Conservation (phyloP, 2,113 vertebrate genomes). For the Lampris megalopsis region DNA sequence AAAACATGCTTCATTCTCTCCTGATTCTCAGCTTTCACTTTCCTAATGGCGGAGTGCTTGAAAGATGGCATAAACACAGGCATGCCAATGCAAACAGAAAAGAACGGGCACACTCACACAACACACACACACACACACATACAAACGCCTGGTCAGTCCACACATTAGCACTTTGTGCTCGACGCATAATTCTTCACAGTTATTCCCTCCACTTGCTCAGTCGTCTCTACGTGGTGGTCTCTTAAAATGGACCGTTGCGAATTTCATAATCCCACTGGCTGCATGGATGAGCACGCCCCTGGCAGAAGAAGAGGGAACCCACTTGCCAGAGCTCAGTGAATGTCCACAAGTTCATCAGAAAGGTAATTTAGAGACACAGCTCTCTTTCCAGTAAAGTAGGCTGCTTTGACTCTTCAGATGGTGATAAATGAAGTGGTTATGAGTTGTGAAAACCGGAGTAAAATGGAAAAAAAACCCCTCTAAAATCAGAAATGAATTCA, state of each 20-base stretch:
- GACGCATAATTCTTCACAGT: no score
- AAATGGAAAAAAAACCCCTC: no score
- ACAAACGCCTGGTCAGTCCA: background rate
- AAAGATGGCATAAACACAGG: background rate
- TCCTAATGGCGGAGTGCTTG: background rate
- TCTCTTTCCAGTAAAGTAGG: no score
- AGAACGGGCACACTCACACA: background rate
- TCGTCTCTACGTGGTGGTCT: constrained; percentile 31
- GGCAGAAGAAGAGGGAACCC: constrained; percentile 4
- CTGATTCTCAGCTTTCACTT: background rate
- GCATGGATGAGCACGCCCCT: constrained; percentile 64
- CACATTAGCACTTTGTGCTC: background rate
- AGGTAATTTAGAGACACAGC: constrained; percentile 38
- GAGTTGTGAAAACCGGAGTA: background rate
- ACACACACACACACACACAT: background rate
- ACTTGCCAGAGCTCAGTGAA: constrained; percentile 28
- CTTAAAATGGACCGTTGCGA: constrained; percentile 44
- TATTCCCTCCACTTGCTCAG: constrained; percentile 13
- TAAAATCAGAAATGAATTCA: no score
- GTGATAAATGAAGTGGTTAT: constrained; percentile 27
- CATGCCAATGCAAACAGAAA: no score
- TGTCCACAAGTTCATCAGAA: constrained; percentile 53
- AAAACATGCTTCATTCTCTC: background rate
- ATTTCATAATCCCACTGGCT: constrained; percentile 63
- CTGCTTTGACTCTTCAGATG: constrained; percentile 15